A percentile compares a stretch with the other conserved stretches of the same genome.
Conservation (phyloP, 2,113 vertebrate genomes). For the Apteryx mantelli region DNA sequence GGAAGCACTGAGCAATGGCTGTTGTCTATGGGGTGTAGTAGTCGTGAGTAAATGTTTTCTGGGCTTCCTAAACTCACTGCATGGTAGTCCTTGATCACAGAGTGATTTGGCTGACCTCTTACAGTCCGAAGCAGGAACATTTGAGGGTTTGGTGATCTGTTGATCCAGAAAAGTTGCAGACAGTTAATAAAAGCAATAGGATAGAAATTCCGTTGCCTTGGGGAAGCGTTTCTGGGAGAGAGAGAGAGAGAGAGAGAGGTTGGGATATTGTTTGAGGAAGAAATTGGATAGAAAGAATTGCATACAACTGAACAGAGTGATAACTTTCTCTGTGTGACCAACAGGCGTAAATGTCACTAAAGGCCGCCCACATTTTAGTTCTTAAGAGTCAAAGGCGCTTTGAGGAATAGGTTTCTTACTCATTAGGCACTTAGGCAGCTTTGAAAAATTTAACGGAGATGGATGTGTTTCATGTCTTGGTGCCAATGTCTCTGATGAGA, state of each 20-base stretch:
- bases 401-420: neutral
- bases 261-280: neutral
- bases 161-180: neutral
- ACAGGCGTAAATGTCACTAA: neutral
- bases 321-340: neutral
- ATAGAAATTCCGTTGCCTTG: neutral
- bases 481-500: rapidly evolving
- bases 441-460: rapidly evolving
- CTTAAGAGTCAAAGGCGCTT: neutral
- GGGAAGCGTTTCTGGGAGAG: neutral
- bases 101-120: neutral
- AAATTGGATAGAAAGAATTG: neutral
- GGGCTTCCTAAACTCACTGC: rapidly evolving
- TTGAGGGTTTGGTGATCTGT: neutral
- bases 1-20: neutral
- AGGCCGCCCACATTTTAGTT: neutral
- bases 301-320: neutral
- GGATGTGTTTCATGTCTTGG: neutral
- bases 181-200: neutral
- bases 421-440: neutral
- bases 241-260: neutral
- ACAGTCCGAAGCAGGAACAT: neutral
- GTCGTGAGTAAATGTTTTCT: neutral
- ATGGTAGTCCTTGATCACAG: neutral
- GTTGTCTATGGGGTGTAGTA: neutral